Base-by-base conservation (phyloP, 2,888 invertebrate species). In the Physocephala rufipes region DNA sequence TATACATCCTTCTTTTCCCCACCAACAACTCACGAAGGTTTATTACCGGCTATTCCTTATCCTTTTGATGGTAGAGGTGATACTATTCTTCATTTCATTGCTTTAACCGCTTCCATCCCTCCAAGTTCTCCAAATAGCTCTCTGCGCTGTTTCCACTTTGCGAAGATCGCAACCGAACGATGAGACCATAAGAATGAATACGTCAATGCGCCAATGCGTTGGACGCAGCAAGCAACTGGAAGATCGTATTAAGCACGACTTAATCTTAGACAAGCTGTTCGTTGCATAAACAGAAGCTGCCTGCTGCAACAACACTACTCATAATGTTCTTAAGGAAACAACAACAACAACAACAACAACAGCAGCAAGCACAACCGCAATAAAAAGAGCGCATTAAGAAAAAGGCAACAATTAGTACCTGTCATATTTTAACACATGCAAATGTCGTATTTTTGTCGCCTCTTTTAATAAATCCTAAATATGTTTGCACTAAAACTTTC, bases 211-310 rank as follows among this genome's bases (percentile, higher is more conserved):
- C 36, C 12, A 66, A 19, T 66, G 30, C 55, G 55, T 43, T 13
- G 26, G 28, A n/a, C 59, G 30, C 49, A 28, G 58, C 67, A 61
- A 59, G 45, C 28, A 28, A 43, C 9, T 36, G 36, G 19, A 67
- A 59, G 67, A 67, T 67, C 67, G 59, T 59, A 49, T 67, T 67
- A 67, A 67, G 49, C 59, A 67, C 67, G 67, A 47, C 67, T 67
- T 67, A 67, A 67, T 67, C 67, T 67, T 67, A 67, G 67, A 67
- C 67, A 61, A 67, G 59, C 59, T 67, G 67, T 67, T 59, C 45
- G 59, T 47, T 59, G 59, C 26, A 61, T 26, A 67, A 67, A 67
- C 67, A 67, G 67, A 61, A 67, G 67, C 67, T 36, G 36, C 9
- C 36, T 36, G 36, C 36, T 67, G 19, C 67, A 59, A 59, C 59